phyloP scores from a whole-genome alignment of 2,888 invertebrate species.

The Elegia similella region DNA sequence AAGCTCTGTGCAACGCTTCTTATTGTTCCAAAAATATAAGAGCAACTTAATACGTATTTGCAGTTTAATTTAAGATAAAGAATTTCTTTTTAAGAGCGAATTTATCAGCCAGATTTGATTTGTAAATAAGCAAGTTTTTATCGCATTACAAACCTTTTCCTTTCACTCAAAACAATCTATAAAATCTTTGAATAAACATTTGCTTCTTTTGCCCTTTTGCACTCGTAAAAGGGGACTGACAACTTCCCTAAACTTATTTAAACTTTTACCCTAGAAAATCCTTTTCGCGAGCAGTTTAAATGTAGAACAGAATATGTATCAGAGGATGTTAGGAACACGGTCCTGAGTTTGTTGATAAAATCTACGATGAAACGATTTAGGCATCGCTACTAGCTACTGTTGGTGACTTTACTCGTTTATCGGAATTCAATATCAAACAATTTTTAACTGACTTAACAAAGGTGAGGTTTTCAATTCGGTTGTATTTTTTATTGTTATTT shows the following conservation, averaged over 20 bases:
- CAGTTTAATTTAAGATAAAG: neutral
- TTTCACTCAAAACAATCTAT: conserved; percentile 67
- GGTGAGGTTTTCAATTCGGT: too few species aligned
- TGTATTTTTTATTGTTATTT: too few species aligned
- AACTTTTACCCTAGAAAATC: conserved; percentile 78
- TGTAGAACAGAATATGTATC: conserved; percentile 75
- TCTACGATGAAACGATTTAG: neutral
- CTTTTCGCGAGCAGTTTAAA: conserved; percentile 75
- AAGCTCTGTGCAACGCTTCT: too few species aligned
- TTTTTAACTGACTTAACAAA: too few species aligned
- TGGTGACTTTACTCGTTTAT: too few species aligned
- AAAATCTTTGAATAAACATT: conserved; percentile 80
- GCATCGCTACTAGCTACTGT: too few species aligned
- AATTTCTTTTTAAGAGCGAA: neutral
- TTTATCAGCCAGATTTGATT: neutral
- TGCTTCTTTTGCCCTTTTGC: conserved; percentile 75
- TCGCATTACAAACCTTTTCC: conserved; percentile 32
- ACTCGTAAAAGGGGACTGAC: conserved; percentile 75
- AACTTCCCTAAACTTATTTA: conserved; percentile 79
- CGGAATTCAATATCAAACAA: too few species aligned
- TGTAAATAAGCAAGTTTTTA: conserved; percentile 10
- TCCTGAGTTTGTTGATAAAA: conserved; percentile 5
- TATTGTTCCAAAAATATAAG: neutral
- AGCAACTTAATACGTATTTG: neutral
- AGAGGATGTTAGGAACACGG: conserved; percentile 47